Evolutionary conservation across 2,797 vertebrate genomes (phyloP), one percentile per base, ranked within the genome.

Genomic region (Salmo trutta): DNA sequence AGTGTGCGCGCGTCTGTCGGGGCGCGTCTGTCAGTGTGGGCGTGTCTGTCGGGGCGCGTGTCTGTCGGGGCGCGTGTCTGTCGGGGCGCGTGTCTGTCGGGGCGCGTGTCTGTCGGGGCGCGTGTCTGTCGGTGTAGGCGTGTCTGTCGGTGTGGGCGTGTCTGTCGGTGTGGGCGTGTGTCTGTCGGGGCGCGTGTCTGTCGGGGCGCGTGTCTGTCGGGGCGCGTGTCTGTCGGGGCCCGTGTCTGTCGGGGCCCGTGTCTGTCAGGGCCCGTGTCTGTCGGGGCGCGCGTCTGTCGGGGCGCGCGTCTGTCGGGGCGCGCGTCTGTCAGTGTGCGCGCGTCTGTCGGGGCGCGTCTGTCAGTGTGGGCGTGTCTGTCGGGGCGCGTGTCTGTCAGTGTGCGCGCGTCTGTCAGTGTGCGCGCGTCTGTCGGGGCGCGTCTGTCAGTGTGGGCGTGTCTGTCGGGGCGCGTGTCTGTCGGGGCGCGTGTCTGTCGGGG

Each of bases 111-210:
- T 33, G 82, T 76, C 78, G 77, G n/a, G n/a, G n/a, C n/a, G n/a
- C n/a, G 24, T 24, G 24, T 24, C 24, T 31, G 73, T 21, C 24
- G 1, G 24, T 24, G 24, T 24, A 1, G 24, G 24, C 59, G 78
- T 56, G 88, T 85, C 88, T 59, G 82, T 76, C 78, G 78, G 85
- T 73, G 88, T 81, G 77, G n/a, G n/a, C n/a, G n/a, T n/a, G n/a
- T n/a, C n/a, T 31, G 73, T 21, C n/a, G n/a, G n/a, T n/a, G n/a
- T n/a, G n/a, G n/a, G n/a, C 59, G 78, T 56, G 88, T 85, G n/a
- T n/a, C n/a, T 82, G 84, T 77, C 85, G 75, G 82, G 79, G 86
- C 81, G 86, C 5, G 31, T 33, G 31, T 33, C 31, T 33, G 82
- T 76, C 78, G 77, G n/a, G n/a, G n/a, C n/a, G n/a, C n/a, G 24